Conservation (phyloP, 2,113 vertebrate species). For the Ciconia boyciana region DNA sequence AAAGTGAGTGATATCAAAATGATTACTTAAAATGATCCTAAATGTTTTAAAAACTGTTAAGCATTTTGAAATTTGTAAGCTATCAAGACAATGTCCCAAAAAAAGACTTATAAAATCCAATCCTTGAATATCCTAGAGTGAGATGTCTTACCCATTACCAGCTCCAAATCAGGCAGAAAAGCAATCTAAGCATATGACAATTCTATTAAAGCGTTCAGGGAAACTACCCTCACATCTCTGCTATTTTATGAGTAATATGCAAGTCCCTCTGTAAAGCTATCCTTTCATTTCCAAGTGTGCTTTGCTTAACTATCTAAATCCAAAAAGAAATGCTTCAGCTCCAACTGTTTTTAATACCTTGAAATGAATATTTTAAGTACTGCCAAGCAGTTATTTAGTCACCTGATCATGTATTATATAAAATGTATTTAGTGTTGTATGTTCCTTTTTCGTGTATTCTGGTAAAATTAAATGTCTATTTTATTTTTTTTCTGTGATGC, state of each 20-base stretch:
- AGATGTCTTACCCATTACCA: not conserved
- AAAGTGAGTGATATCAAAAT: not conserved
- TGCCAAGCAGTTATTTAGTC: not conserved
- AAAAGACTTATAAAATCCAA: not conserved
- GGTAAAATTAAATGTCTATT: not conserved
- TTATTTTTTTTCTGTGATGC: not conserved
- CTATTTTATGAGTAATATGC: not conserved
- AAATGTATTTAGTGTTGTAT: not conserved
- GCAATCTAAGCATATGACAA: not conserved
- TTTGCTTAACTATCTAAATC: not conserved
- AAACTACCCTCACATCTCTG: not conserved
- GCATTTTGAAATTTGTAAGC: not conserved
- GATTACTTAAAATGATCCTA: not conserved
- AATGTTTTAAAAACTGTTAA: not conserved
- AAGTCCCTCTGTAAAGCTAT: not conserved
- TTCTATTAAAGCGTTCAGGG: not conserved
- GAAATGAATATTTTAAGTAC: not conserved
- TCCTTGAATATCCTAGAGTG: not conserved
- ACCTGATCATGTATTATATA: not conserved
- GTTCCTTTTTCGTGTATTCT: not conserved
- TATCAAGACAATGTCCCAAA: not conserved
- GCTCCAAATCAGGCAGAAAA: not conserved
- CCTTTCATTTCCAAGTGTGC: not conserved
- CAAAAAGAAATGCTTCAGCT: not conserved
- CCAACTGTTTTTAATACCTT: not conserved